Percentiles rank a stretch among this genome's conserved stretches.
These are phyloP conservation scores for Eriosoma lanigerum DNA, from an alignment of 1,140 invertebrate species.

Conservation along the genomic window DNA sequence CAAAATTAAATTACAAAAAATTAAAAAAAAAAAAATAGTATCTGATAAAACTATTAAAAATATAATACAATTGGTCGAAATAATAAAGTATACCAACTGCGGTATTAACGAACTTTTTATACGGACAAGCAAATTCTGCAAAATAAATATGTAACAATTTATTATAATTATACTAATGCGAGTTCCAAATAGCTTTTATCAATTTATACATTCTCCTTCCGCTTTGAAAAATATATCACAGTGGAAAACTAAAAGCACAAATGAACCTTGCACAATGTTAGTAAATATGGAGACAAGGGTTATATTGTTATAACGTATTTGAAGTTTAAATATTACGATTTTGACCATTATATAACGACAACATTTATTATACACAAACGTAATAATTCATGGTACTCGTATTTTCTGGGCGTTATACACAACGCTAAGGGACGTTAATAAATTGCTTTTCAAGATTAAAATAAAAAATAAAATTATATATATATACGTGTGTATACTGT, in stretches of 20 bases:
- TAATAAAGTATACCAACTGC: not conserved
- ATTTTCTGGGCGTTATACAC: slow-evolving; percentile 35
- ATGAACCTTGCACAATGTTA: not conserved
- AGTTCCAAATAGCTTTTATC: not conserved
- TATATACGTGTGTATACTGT: not conserved
- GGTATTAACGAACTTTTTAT: not conserved
- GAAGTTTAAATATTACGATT: slow-evolving; percentile 35
- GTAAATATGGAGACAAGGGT: slow-evolving; percentile 8
- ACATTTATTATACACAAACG: slow-evolving; percentile 37
- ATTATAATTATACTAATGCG: not conserved
- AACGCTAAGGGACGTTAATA: slow-evolving; percentile 33
- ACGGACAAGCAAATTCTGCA: not conserved
- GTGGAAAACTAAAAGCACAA: slow-evolving; percentile 9
- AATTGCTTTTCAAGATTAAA: slow-evolving; percentile 46
- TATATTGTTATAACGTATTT: slow-evolving; percentile 32
- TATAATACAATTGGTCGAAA: not conserved
- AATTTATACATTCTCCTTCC: not conserved
- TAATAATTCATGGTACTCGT: slow-evolving; percentile 30
- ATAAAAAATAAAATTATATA: slow-evolving; percentile 10
- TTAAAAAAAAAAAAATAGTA: no score
- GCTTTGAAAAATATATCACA: not conserved
- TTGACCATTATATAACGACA: slow-evolving; percentile 22
- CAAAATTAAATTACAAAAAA: no score
- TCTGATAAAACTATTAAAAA: no score
- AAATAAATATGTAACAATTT: not conserved